Percentiles rank a stretch among this genome's conserved stretches.
These are phyloP conservation scores for Lutjanus campechanus DNA, from an alignment of 2,797 vertebrate genomes.

Conservation along the genomic window DNA sequence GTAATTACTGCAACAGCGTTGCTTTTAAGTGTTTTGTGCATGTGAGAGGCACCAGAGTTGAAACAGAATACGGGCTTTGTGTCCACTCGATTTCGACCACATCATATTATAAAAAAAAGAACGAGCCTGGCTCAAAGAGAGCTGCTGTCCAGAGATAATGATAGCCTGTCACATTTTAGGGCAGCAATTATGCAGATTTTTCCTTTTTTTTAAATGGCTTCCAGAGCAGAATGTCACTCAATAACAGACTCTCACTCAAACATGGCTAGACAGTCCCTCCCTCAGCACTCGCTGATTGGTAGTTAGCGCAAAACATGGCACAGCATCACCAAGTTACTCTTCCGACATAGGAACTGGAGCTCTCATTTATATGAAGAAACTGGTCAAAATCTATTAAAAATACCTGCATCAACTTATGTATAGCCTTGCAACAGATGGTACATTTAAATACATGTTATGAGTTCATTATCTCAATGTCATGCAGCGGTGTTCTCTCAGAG, in stretches of 20 bases:
- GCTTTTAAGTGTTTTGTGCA: slow-evolving; percentile 51
- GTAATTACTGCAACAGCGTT: slow-evolving; percentile 54
- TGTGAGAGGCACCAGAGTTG: slow-evolving; percentile 25
- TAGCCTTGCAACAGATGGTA: slow-evolving; percentile 60
- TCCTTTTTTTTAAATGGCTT: slow-evolving; percentile 52
- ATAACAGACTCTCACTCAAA: slow-evolving; percentile 46
- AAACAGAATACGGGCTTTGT: slow-evolving; percentile 50
- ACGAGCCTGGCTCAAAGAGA: slow-evolving; percentile 43
- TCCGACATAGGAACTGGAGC: slow-evolving; percentile 15
- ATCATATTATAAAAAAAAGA: slow-evolving; percentile 52
- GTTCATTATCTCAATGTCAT: slow-evolving; percentile 70
- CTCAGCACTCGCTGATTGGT: slow-evolving; percentile 38
- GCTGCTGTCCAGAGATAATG: slow-evolving; percentile 66
- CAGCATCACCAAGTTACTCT: slow-evolving; percentile 15
- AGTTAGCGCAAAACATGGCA: slow-evolving; percentile 23
- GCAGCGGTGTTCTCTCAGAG: slow-evolving; percentile 37
- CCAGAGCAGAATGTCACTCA: slow-evolving; percentile 55
- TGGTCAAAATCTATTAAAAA: slow-evolving; percentile 42
- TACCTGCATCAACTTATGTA: slow-evolving; percentile 45
- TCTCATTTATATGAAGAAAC: slow-evolving; percentile 23
- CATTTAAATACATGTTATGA: slow-evolving; percentile 61
- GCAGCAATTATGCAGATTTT: slow-evolving; percentile 69
- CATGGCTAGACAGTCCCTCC: slow-evolving; percentile 39
- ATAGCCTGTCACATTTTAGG: slow-evolving; percentile 63
- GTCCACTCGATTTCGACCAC: slow-evolving; percentile 60